Conservation (phyloP, 2,888 invertebrate genomes). For the Cephus rjabovi region DNA sequence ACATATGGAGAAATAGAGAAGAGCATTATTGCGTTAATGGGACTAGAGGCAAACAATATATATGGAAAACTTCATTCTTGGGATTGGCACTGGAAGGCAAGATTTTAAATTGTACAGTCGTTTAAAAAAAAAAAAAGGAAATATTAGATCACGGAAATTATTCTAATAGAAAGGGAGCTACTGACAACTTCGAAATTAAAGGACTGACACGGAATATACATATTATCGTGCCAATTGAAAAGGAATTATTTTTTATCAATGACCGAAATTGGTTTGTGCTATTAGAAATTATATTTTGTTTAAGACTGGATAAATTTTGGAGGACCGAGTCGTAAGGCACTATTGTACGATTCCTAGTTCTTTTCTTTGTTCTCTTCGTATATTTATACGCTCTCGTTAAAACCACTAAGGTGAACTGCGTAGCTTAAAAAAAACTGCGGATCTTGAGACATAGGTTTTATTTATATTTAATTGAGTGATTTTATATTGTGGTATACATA, state of each 20-base stretch:
- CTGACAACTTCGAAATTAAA: background rate
- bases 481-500: conserved; percentile 40
- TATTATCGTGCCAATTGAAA: conserved; percentile 14
- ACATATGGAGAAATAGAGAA: conserved; percentile 2
- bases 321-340: background rate
- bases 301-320: background rate
- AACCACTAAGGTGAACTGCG: background rate
- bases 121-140: conserved; percentile 1
- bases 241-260: conserved; percentile 7
- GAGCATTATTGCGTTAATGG: background rate
- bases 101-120: background rate
- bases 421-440: background rate
- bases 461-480: conserved; percentile 40
- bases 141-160: conserved; percentile 18
- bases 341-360: background rate
- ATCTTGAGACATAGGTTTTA: conserved; percentile 35
- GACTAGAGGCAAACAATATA: conserved; percentile 4
- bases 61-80: background rate
- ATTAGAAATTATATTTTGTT: background rate
- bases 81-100: background rate
- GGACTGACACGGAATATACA: background rate
- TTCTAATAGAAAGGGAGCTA: background rate
- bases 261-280: background rate
- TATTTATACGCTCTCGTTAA: background rate
- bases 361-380: background rate